These are phyloP conservation scores for Clivina fossor DNA, from an alignment of 2,888 invertebrate species.

Conservation along the genomic window DNA sequence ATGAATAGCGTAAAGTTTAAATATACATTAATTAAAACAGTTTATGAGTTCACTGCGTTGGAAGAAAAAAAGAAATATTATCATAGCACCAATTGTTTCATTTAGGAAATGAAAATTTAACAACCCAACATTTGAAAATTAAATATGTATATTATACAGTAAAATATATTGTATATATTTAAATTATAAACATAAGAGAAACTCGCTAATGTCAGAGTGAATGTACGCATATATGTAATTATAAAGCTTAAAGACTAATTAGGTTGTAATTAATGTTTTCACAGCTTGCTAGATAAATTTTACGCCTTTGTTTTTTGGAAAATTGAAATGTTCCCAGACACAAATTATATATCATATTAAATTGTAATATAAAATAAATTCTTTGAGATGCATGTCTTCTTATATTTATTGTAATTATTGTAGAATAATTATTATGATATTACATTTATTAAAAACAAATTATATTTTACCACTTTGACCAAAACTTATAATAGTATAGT, in stretches of 20 bases:
- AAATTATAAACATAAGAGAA: neutral
- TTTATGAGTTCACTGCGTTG: too few species aligned
- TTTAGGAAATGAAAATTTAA: too few species aligned
- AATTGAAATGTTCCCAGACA: neutral
- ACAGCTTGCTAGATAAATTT: neutral
- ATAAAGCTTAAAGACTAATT: conserved; percentile 5
- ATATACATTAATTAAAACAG: too few species aligned
- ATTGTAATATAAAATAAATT: conserved; percentile 2
- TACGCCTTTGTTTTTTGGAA: neutral
- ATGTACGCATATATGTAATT: neutral
- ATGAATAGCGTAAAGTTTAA: too few species aligned
- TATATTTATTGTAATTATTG: neutral
- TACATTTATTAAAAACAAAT: neutral
- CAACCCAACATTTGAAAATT: too few species aligned
- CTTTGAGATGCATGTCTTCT: neutral
- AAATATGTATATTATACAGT: too few species aligned
- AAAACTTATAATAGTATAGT: too few species aligned
- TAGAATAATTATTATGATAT: neutral
- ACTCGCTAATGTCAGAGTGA: too few species aligned
- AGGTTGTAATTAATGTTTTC: conserved; percentile 1
- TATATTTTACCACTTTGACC: too few species aligned
- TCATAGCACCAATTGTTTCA: too few species aligned
- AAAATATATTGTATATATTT: too few species aligned
- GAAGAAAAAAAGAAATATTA: too few species aligned
- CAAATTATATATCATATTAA: neutral